Evolutionary conservation across 2,113 vertebrate species (phyloP), one percentile per base, ranked within the genome.

Genomic region (Rhinogobius similis): DNA sequence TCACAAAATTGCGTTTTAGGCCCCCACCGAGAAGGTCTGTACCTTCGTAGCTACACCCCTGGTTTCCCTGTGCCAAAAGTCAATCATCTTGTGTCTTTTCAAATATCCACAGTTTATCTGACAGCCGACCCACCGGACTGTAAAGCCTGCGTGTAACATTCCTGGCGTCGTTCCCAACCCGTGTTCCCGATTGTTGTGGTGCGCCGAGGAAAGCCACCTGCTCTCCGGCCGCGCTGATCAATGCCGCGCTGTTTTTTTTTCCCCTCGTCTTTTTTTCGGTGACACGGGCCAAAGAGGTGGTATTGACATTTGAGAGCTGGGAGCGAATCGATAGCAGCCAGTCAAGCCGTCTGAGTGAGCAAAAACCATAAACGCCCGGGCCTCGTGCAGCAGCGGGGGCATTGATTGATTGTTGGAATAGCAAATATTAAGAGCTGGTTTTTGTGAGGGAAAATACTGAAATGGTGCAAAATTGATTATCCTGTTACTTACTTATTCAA

Each of bases 231-330:
- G 82, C 91, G 81, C 79, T 91, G 90, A 96, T 99, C 96, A 97
- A 98, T 98, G 94, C 93, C 92, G 94, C 94, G 93, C 89, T 87
- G 93, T 94, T 94, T 93, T 55, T 71, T 76, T 75, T 55, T 56
- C 92, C 24, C 26, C 32, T 6, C 27, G 52, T 68, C 36, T 53
- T 75, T 50, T 76, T 70, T 68, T 65, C 23, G 20, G 92, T 90
- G 91, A 91, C 88, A 87, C 82, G 93, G 94, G 41, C 94, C 90
- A 94, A 95, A 95, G 90, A 95, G 92, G 87, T 86, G 59, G 70
- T 98, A 98, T 98, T 94, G 97, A 98, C 95, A 95, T 97, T 96
- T 96, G 72, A 86, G 86, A 29, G 92, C 91, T 90, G 90, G 90
- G 93, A 88, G 90, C 75, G 87, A 91, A 96, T 99, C 95, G 87